Conservation (phyloP, 2,888 invertebrate species). For the Pollenia amentaria region DNA sequence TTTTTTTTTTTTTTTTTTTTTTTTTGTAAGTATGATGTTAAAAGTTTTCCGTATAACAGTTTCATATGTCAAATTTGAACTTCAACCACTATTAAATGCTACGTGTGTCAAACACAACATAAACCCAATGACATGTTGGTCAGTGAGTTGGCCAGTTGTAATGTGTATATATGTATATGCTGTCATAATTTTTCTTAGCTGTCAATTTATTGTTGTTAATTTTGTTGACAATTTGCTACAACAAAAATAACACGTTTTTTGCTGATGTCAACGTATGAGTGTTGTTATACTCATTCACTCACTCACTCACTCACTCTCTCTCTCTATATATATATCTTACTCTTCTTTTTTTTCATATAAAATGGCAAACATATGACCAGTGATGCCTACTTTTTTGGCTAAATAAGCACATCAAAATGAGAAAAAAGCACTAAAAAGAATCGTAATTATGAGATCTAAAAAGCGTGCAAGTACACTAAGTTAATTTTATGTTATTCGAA, state of each 20-base stretch:
- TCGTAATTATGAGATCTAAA: too few species aligned
- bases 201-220: constrained; percentile 4
- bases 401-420: too few species aligned
- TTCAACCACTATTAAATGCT: constrained; percentile 57
- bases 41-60: constrained; percentile 62
- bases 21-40: constrained; percentile 1
- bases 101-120: not conserved
- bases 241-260: constrained; percentile 54
- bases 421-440: too few species aligned
- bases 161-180: not conserved
- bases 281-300: constrained; percentile 2
- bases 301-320: not conserved
- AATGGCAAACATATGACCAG: constrained; percentile 24
- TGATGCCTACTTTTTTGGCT: too few species aligned
- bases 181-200: constrained; percentile 30
- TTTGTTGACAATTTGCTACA: constrained; percentile 17
- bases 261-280: not conserved
- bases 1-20: constrained; percentile 25
- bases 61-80: constrained; percentile 58
- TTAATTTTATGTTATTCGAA: too few species aligned
- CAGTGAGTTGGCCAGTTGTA: constrained; percentile 7
- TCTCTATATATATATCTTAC: too few species aligned
- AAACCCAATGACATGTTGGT: not conserved
- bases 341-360: not conserved
- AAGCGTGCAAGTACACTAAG: too few species aligned